Evolutionary conservation across 2,888 invertebrate genomes (phyloP).

Genomic region (Matsumyia berberina): DNA sequence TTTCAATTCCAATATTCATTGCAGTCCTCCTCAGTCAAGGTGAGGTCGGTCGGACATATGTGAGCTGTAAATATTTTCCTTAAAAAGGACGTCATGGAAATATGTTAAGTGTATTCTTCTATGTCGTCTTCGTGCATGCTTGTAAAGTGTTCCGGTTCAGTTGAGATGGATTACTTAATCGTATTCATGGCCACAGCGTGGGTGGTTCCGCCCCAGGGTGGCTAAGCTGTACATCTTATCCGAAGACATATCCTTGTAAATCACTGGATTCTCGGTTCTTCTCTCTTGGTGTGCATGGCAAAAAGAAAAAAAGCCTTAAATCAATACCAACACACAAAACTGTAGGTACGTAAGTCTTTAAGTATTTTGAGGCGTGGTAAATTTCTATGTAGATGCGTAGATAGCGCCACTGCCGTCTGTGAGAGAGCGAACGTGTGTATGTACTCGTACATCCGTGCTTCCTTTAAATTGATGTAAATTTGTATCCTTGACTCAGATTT

Average conservation of each 20-base stretch:
- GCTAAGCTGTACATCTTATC: slow-evolving; percentile 57
- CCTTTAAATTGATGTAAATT: slow-evolving; percentile 73
- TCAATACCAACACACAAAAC: slow-evolving; percentile 64
- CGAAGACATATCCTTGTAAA: slow-evolving; percentile 64
- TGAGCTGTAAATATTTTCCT: slow-evolving; percentile 70
- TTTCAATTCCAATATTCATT: slow-evolving; percentile 59
- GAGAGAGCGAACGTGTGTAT: slow-evolving; percentile 8
- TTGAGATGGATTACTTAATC: slow-evolving; percentile 76
- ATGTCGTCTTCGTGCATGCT: slow-evolving; percentile 64
- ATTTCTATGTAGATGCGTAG: slow-evolving; percentile 56
- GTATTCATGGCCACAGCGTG: slow-evolving; percentile 71
- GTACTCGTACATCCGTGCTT: slow-evolving; percentile 47
- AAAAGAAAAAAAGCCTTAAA: slow-evolving; percentile 22
- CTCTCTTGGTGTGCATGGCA: not conserved
- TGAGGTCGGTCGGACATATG: slow-evolving; percentile 65
- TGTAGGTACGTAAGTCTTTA: slow-evolving; percentile 54
- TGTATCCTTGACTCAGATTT: slow-evolving; percentile 76
- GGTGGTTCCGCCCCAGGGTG: slow-evolving; percentile 38
- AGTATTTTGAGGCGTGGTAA: slow-evolving; percentile 70
- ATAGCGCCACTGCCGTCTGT: slow-evolving; percentile 45
- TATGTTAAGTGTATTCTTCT: slow-evolving; percentile 75
- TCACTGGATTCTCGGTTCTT: slow-evolving; percentile 51
- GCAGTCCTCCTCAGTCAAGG: slow-evolving; percentile 62
- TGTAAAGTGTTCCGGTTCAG: slow-evolving; percentile 76
- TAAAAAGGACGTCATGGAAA: slow-evolving; percentile 73